phyloP scores from a whole-genome alignment of 1,140 invertebrate genomes.

The Cydia amplana region DNA sequence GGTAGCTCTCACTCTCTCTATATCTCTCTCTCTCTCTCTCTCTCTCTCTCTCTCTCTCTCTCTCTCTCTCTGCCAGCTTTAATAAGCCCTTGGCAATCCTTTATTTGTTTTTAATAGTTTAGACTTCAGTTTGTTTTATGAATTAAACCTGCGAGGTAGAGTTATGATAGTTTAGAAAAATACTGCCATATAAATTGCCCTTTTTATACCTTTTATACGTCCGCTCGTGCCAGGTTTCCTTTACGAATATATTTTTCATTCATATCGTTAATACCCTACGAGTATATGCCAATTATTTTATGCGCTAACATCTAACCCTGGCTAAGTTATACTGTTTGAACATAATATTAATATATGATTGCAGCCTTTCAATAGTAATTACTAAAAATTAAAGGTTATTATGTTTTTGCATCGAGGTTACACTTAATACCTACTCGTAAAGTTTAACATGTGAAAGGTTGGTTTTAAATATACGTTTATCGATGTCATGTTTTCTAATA shows the following conservation, averaged over 20 bases:
- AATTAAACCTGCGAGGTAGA: slow-evolving; percentile 6
- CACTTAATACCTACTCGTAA: too few species aligned
- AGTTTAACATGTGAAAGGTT: too few species aligned
- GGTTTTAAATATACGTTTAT: too few species aligned
- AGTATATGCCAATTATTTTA: too few species aligned
- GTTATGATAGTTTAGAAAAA: not conserved
- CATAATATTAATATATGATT: too few species aligned
- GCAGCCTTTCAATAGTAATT: not conserved
- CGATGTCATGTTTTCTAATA: too few species aligned
- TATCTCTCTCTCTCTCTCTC: too few species aligned
- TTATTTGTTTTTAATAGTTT: not conserved
- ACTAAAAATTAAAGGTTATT: not conserved
- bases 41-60: too few species aligned
- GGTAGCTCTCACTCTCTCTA: not conserved
- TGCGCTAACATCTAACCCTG: too few species aligned
- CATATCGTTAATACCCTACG: not conserved
- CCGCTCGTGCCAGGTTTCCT: not conserved
- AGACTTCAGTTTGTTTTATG: not conserved
- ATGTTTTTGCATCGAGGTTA: too few species aligned
- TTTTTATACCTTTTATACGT: not conserved
- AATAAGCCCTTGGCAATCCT: not conserved
- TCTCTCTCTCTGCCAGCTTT: not conserved
- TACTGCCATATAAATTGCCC: slow-evolving; percentile 4
- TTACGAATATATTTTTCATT: not conserved
- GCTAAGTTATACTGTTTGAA: too few species aligned